These are phyloP conservation scores for Drosophila buzzatii DNA, from an alignment of 2,888 invertebrate species.

Conservation along the genomic window DNA sequence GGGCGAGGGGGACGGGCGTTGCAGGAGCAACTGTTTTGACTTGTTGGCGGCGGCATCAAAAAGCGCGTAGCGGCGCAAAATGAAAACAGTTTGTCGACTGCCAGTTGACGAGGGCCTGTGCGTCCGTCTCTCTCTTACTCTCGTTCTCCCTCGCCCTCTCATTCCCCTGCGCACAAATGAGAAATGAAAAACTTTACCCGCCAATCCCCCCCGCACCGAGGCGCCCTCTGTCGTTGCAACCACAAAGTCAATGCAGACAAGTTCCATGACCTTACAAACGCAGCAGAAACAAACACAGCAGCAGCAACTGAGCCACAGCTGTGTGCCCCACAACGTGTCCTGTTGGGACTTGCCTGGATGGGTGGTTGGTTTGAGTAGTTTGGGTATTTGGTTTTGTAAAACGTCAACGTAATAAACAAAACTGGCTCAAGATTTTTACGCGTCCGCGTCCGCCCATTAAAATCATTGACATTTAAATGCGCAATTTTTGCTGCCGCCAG, in stretches of 20 bases:
- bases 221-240: constrained; percentile 2
- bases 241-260: constrained; percentile 80
- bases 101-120: constrained; percentile 8
- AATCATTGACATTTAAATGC: constrained; percentile 82
- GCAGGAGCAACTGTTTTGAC: constrained; percentile 64
- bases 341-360: constrained; percentile 26
- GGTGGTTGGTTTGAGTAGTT: background rate
- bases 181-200: constrained; percentile 69
- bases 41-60: constrained; percentile 70
- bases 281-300: constrained; percentile 59
- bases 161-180: constrained; percentile 42
- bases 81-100: constrained; percentile 76
- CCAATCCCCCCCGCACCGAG: background rate
- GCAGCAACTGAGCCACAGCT: constrained; percentile 43
- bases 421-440: constrained; percentile 78
- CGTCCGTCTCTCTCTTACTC: background rate
- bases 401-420: constrained; percentile 73
- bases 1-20: background rate
- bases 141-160: background rate
- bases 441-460: constrained; percentile 77
- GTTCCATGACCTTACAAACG: constrained; percentile 84
- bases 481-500: constrained; percentile 54
- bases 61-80: constrained; percentile 81
- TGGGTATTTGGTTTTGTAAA: constrained; percentile 33
- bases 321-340: constrained; percentile 29